Evolutionary conservation across 2,797 vertebrate genomes (phyloP), one percentile per base, ranked within the genome.

Genomic region (Galago senegalensis): DNA sequence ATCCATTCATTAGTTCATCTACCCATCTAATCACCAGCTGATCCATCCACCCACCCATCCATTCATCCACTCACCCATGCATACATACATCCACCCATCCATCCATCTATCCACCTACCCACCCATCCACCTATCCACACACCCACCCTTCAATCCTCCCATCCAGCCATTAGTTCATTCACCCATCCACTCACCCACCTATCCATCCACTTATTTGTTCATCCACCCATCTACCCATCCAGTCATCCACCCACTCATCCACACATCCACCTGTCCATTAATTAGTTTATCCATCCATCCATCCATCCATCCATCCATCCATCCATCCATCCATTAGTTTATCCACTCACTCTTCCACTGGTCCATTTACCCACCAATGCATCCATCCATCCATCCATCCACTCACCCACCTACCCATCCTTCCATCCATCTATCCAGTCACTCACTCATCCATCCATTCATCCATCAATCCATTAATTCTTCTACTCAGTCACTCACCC

Each of bases 271-370:
- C 25, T 49, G 27, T 14, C 37, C 2, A 40, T 1, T 23, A 40
- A 27, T 17, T 25, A 25, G 17, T 16, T 12, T 14, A 23, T 4
- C 12, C 3, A 18, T 1, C 1, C 3, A 25, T 0, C 2, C 2
- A 6, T 5, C 3, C 3, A 14, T 2, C 16, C 14, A 14, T 13
- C 14, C 25, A 31, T 5, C 17, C 25, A 12, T 2, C 40, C 40
- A 1, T 7, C 3, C 12, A 23, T 27, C 5, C 17, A 60, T 23
- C 7, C 17, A 17, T 43, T 43, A 43, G 5, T 43, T 43, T 43
- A 43, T 43, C 21, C 5, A 17, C 0, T 14, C 16, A 25, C 0
- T 1, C 17, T 10, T 3, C 17, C 1, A 1, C 17, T 13, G 1
- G 10, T 9, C 58, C 5, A n/a, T 1, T 14, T 2, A 7, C 10